These are phyloP conservation scores for Aurelia sp. DNA, from an alignment of 30 jellyfish, hydroid and myxozoan species.

Conservation along the genomic window DNA sequence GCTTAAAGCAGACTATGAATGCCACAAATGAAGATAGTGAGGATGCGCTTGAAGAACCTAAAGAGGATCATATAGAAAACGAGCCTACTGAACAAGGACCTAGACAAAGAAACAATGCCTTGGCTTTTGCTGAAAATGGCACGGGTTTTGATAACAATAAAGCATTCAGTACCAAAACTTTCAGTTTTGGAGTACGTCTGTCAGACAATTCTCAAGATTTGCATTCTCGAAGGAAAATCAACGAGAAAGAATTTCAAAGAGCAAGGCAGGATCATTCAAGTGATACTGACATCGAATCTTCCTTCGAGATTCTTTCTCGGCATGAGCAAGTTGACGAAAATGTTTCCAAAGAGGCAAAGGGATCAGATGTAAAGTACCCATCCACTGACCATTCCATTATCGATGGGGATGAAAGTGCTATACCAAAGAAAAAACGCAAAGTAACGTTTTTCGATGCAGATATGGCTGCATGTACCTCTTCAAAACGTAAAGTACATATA, in stretches of 20 bases:
- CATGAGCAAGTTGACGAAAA: no score
- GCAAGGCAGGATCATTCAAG: no score
- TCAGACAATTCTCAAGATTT: no score
- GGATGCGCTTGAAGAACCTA: background rate
- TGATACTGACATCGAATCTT: no score
- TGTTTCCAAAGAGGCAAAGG: no score
- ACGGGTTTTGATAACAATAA: no score
- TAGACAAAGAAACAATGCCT: background rate
- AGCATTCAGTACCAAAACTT: no score
- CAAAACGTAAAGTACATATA: no score
- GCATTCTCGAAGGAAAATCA: no score
- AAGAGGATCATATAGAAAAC: background rate
- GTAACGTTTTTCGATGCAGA: background rate
- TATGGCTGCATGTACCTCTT: background rate
- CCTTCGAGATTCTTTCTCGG: no score
- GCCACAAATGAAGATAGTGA: background rate
- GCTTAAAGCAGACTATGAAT: background rate
- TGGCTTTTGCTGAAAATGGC: background rate
- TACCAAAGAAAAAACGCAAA: slow-evolving; percentile 19
- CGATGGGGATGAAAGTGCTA: slow-evolving; percentile 9
- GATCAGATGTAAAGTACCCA: background rate
- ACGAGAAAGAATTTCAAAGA: no score
- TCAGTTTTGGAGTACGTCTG: no score
- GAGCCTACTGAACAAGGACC: background rate
- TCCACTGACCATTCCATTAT: background rate